Percentiles rank a stretch among this genome's conserved stretches.
Evolutionary conservation across 1,140 invertebrate species (phyloP).

Genomic region (Harpegnathos saltator): DNA sequence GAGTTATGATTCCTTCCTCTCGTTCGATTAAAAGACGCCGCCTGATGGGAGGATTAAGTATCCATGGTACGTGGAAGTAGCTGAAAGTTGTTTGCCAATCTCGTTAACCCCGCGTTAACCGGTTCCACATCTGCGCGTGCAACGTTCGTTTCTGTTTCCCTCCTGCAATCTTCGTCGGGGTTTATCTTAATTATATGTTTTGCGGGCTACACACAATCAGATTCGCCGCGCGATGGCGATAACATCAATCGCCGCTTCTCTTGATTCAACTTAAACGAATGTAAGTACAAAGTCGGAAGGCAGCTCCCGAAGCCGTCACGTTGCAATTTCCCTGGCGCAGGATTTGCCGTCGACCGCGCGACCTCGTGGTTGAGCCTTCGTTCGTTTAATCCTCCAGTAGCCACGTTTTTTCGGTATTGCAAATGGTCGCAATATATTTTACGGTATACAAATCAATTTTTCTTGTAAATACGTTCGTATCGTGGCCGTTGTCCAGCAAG

Average conservation of each 20-base stretch:
- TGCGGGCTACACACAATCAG: not conserved
- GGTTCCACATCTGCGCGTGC: not conserved
- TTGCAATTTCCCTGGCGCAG: too few relatives aligned
- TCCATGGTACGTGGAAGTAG: not conserved
- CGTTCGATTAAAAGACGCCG: not conserved
- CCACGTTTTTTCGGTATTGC: too few relatives aligned
- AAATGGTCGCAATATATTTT: too few relatives aligned
- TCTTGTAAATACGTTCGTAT: too few relatives aligned
- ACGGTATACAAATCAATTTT: too few relatives aligned
- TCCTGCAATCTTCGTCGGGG: not conserved
- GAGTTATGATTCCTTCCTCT: not conserved
- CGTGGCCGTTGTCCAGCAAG: too few relatives aligned
- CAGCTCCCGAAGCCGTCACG: too few relatives aligned
- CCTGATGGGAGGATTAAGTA: constrained; percentile 12
- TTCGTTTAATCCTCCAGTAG: too few relatives aligned
- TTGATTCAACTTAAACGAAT: not conserved
- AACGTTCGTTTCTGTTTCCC: constrained; percentile 7
- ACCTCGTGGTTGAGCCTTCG: too few relatives aligned
- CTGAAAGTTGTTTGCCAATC: not conserved
- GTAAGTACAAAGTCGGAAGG: too few relatives aligned
- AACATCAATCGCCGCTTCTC: not conserved
- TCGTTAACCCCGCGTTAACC: constrained; percentile 24
- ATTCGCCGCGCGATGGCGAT: not conserved
- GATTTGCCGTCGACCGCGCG: too few relatives aligned
- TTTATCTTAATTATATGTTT: constrained; percentile 15